phyloP scores from a whole-genome alignment of 2,113 vertebrate species.

The Rhinopomastus cyanomelas region DNA sequence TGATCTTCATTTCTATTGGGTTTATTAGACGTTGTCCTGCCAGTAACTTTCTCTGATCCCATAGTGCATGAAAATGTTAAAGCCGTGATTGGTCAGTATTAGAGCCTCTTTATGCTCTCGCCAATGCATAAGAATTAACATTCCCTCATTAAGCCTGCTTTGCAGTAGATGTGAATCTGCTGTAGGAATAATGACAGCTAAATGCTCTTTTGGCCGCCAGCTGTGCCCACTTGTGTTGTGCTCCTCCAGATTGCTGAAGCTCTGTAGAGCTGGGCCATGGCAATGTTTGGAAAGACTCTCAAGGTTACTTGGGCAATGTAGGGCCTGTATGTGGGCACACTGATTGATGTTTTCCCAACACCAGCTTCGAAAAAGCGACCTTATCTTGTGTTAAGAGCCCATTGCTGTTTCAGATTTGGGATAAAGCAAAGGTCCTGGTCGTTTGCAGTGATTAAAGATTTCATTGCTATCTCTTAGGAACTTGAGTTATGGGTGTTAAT shows the following conservation, averaged over 20 bases:
- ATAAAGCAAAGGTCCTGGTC: neutral
- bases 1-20: conserved; percentile 61
- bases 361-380: neutral
- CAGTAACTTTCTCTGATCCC: conserved; percentile 41
- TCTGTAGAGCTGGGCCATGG: neutral
- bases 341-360: neutral
- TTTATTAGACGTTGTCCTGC: conserved; percentile 64
- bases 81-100: neutral
- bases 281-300: neutral
- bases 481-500: conserved; percentile 18
- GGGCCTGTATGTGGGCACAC: neutral
- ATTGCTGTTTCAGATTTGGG: neutral
- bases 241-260: neutral
- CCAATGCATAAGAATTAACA: conserved; percentile 15
- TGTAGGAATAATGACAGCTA: conserved; percentile 19
- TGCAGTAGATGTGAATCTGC: conserved; percentile 9
- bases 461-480: conserved; percentile 4
- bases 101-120: neutral
- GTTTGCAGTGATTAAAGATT: neutral
- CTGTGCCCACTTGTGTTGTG: neutral
- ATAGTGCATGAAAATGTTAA: neutral
- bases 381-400: neutral
- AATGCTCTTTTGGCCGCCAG: conserved; percentile 30
- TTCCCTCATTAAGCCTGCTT: conserved; percentile 12
- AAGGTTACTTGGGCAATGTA: neutral